A percentile compares a stretch with the other conserved stretches of the same genome.
phyloP scores from a whole-genome alignment of 2,797 vertebrate genomes.

The Gallinago nigripennis region DNA sequence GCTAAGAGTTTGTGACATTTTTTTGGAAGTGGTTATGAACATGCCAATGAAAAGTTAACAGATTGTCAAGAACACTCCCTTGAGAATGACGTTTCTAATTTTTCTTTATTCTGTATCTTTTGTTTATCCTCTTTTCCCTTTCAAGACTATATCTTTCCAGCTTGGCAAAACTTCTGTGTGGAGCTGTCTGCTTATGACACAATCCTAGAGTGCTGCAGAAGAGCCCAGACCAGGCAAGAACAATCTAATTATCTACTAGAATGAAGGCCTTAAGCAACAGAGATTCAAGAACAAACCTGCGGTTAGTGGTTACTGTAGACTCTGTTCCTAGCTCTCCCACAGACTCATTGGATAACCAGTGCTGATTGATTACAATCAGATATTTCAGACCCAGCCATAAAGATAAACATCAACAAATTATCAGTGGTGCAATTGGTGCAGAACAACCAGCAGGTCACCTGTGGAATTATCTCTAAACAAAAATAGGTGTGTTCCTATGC shows the following conservation, averaged over 20 bases:
- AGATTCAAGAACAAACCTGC: background rate
- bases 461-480: background rate
- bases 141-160: background rate
- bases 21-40: constrained; percentile 43
- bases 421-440: background rate
- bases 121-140: constrained; percentile 32
- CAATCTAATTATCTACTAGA: background rate
- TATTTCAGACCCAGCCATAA: background rate
- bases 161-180: background rate
- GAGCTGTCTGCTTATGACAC: background rate
- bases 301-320: background rate
- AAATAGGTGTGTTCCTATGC: background rate
- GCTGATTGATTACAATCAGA: fast-evolving
- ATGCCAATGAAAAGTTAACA: constrained; percentile 29
- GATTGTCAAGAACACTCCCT: constrained; percentile 53
- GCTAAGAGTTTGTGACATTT: constrained; percentile 62
- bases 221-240: background rate
- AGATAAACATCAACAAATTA: background rate
- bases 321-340: background rate
- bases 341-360: background rate
- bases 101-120: constrained; percentile 50
- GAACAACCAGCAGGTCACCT: background rate
- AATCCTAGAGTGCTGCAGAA: background rate
- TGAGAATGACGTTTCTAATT: constrained; percentile 46
- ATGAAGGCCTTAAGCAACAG: background rate